Evolutionary conservation across 2,888 invertebrate genomes (phyloP).

Genomic region (Stictocephala bisonia): DNA sequence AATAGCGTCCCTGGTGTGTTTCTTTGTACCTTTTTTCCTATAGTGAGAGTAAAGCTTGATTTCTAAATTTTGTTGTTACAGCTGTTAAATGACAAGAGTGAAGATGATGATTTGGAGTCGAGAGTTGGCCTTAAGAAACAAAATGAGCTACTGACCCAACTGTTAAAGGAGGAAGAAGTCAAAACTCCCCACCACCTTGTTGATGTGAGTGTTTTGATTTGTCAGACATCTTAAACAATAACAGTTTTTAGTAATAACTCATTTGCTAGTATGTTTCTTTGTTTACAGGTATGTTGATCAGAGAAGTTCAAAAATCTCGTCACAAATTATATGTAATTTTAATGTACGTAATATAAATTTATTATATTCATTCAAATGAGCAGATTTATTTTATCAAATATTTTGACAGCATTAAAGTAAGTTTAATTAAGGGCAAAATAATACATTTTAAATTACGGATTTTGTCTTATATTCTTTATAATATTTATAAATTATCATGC

Average conservation of each 20-base stretch:
- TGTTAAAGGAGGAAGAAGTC: constrained; percentile 69
- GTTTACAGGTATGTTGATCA: not conserved
- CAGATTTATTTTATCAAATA: no score
- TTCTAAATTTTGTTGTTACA: constrained; percentile 63
- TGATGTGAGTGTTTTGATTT: constrained; percentile 28
- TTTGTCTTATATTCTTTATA: no score
- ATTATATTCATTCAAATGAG: no score
- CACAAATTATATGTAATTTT: no score
- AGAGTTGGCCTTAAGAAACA: constrained; percentile 69
- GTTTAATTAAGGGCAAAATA: no score
- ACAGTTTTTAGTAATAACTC: not conserved
- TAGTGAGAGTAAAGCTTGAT: no score
- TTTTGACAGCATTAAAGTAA: no score
- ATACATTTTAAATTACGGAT: no score
- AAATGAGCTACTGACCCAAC: constrained; percentile 73
- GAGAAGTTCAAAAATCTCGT: not conserved
- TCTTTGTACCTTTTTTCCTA: no score
- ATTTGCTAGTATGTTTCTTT: not conserved
- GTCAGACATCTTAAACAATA: not conserved
- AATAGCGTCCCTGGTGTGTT: no score
- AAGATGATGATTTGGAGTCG: constrained; percentile 78
- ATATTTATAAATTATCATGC: no score
- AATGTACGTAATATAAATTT: no score
- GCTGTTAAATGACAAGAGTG: constrained; percentile 85
- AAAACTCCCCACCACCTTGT: constrained; percentile 26